Conservation (phyloP, 92 coral and sea anemone species). For the Epizoanthus rinbou region DNA sequence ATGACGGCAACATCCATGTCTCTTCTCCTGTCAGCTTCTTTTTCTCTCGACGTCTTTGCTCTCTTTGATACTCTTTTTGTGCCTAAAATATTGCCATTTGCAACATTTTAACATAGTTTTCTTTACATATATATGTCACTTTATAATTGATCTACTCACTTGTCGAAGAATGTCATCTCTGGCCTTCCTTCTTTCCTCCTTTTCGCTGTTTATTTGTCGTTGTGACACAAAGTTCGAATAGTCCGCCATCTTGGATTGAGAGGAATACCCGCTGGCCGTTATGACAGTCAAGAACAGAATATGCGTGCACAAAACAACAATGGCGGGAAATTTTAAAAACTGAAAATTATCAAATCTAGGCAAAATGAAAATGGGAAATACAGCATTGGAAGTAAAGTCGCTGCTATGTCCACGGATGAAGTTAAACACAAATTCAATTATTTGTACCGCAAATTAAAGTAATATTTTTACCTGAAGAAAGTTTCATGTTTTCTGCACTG, state of each 20-base stretch:
- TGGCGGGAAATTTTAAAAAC: neutral
- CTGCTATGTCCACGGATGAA: neutral
- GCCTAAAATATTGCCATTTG: constrained; percentile 54
- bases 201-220: constrained; percentile 83
- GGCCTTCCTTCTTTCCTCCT: constrained; percentile 76
- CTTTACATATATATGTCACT: neutral
- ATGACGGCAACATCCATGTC: constrained; percentile 94
- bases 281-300: neutral
- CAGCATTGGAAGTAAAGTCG: neutral
- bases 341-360: neutral
- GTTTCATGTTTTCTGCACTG: too few relatives aligned
- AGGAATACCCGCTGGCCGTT: constrained; percentile 10
- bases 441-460: neutral
- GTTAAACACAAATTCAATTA: neutral
- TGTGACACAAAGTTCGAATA: constrained; percentile 90
- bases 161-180: constrained; percentile 75
- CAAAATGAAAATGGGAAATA: constrained; percentile 10
- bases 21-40: constrained; percentile 86
- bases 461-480: neutral
- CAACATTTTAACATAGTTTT: neutral
- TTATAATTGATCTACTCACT: constrained; percentile 34
- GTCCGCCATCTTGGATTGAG: constrained; percentile 94
- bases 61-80: constrained; percentile 84
- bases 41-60: constrained; percentile 70
- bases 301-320: neutral